Base-by-base conservation (phyloP, 2,113 vertebrate species). In the Tachuris rubrigastra region DNA sequence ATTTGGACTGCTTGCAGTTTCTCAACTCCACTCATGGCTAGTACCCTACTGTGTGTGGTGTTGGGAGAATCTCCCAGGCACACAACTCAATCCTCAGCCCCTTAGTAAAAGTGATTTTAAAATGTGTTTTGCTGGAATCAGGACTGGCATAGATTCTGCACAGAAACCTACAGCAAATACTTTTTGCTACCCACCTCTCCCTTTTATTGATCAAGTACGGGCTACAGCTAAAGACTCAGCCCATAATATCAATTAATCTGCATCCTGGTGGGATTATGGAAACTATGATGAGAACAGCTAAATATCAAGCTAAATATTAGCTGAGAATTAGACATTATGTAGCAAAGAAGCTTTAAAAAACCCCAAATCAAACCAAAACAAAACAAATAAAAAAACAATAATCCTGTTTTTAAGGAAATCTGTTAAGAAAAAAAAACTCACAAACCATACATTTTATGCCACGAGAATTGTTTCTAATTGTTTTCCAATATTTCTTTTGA, bases 71-170 rank as follows among this genome's bases (percentile, higher is more conserved):
- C 82, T 69, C 35, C 28, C 62, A 42, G 41, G 68, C 59, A 49
- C 20, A 39, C 27, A 1, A 5, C 35, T 65, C 49, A n/a, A 12
- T 76, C 31, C 21, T 68, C 71, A 88, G 44, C 22, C 31, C 0
- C 17, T 76, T 25, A 35, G 37, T 49, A 18, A 74, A 77, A 44
- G 6, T 28, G n/a, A 46, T 49, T 85, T 90, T 62, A 5, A 31
- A 30, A 77, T 42, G 33, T 68, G 11, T 52, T 90, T 85, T 76
- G 6, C 55, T 73, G 37, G 28, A 16, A 8, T 75, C 23, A 42
- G 44, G 18, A 14, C 55, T 52, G 47, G 18, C 12, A 14, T 3
- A 56, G 67, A 35, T 0, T 1, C n/a, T 47, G 42, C 6, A 2
- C 37, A 83, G 75, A 14, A 67, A 60, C 37, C 60, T 85, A 41